These are phyloP conservation scores for Cephalopholis sonnerati DNA, from an alignment of 2,113 vertebrate species.

Conservation along the genomic window DNA sequence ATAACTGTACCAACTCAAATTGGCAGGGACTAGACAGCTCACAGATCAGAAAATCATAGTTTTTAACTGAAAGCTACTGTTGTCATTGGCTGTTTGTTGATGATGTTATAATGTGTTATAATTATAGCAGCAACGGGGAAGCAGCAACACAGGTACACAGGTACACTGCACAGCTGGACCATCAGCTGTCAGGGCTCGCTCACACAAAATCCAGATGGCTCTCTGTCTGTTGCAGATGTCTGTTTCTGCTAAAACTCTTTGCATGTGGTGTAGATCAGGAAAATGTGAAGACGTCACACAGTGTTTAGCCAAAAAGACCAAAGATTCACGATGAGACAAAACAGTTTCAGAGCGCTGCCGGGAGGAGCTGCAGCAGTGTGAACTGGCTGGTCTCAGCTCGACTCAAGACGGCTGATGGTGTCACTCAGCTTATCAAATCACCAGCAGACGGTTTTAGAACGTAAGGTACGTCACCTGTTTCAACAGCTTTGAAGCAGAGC, in stretches of 20 bases:
- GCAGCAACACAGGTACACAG: neutral
- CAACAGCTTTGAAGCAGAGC: too few relatives aligned
- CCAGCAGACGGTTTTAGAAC: too few relatives aligned
- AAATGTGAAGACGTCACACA: neutral
- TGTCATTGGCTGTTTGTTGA: neutral
- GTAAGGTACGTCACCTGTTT: too few relatives aligned
- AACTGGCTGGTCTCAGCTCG: too few relatives aligned
- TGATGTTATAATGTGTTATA: neutral
- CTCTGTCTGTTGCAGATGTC: neutral
- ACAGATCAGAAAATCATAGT: too few relatives aligned
- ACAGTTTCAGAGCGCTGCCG: too few relatives aligned
- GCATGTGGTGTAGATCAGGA: neutral
- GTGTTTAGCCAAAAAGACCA: too few relatives aligned
- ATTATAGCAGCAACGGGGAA: neutral
- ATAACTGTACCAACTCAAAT: neutral
- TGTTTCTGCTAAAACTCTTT: neutral
- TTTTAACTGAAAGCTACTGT: neutral
- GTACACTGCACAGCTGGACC: neutral
- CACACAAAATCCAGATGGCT: slow-evolving; percentile 6
- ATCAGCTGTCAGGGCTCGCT: neutral
- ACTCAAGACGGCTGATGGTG: too few relatives aligned
- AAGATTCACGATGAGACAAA: too few relatives aligned
- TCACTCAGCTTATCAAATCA: too few relatives aligned
- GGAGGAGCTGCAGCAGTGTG: too few relatives aligned
- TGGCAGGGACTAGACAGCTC: neutral